Evolutionary conservation across 2,797 vertebrate species (phyloP), one percentile per base, ranked within the genome.

Genomic region (Phyllotis vaccarum): DNA sequence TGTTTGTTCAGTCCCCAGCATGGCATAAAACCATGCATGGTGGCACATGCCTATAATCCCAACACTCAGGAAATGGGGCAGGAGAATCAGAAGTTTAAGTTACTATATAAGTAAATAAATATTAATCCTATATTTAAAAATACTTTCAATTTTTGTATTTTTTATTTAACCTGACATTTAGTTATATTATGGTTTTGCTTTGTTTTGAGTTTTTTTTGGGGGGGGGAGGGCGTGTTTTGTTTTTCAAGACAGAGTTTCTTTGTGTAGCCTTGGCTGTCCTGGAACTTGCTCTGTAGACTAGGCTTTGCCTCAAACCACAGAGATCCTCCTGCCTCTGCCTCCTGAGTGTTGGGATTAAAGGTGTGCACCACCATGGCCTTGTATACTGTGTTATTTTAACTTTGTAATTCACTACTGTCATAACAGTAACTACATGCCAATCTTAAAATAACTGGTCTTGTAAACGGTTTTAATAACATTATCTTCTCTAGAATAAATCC

Each of bases 401-500:
- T 37, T 96, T 91, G 64, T 64, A 94, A 91, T 80, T 68, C 66
- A 90, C 80, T 89, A 89, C 34, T 89, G 76, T 16, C n/a, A 85
- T 72, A 88, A 40, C 13, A 90, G 22, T 56, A 94, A 92, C 82
- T 82, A 62, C 46, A 62, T 86, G 68, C 72, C 86, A 74, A 62
- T 88, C 24, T 96, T 94, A 2, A 46, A 88, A 87, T 74, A 88
- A 60, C 31, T 56, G 70, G 14, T 8, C 37, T 74, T 75, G 9
- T 60, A 88, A 43, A 56, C 75, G n/a, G 74, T 56, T 90, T 68
- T 89, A 66, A 80, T 29, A 95, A 60, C 40, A 85, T 56, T 58
- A 92, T 95, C 27, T 91, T 96, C 81, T 29, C 43, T 93, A 52
- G 34, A 81, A 87, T 94, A 83, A 96, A 93, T 68, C 52, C 3